Conservation (phyloP, 2,113 vertebrate genomes). For the Murina feae region DNA sequence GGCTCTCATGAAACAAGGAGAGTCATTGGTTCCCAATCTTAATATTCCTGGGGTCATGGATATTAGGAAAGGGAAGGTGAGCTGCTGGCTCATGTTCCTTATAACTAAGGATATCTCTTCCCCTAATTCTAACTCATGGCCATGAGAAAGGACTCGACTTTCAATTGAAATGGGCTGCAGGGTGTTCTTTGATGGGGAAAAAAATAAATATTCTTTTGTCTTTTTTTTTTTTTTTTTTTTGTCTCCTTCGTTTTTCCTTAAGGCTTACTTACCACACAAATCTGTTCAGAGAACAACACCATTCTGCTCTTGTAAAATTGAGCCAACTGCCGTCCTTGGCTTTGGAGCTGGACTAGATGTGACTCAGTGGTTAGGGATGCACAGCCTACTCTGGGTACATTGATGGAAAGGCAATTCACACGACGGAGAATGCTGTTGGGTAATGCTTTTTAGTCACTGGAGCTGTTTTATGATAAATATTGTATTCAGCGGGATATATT, state of each 20-base stretch:
- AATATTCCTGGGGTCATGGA: slow-evolving; percentile 29
- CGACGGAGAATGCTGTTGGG: neutral
- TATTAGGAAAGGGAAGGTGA: slow-evolving; percentile 30
- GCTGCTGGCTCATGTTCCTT: slow-evolving; percentile 60
- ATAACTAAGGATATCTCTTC: slow-evolving; percentile 24
- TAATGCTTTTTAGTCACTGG: slow-evolving; percentile 48
- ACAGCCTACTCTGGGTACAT: neutral
- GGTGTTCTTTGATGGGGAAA: neutral
- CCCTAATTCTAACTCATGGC: neutral
- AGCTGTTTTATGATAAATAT: slow-evolving; percentile 60
- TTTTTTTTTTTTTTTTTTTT: neutral
- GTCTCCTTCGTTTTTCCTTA: neutral
- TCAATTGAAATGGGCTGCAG: neutral
- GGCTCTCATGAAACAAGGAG: slow-evolving; percentile 43
- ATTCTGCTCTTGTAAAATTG: neutral
- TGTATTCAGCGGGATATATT: slow-evolving; percentile 62
- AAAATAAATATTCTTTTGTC: too few species aligned
- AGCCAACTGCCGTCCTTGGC: neutral
- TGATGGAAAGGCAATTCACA: neutral
- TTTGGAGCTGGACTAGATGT: neutral
- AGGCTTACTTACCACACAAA: neutral
- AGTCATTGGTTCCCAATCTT: slow-evolving; percentile 50
- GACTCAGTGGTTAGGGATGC: neutral
- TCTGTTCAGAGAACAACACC: neutral
- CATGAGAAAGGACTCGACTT: neutral